Percentiles rank a stretch among this genome's conserved stretches.
These are phyloP conservation scores for Xenopus petersii DNA, from an alignment of 2,797 vertebrate species.

Conservation along the genomic window DNA sequence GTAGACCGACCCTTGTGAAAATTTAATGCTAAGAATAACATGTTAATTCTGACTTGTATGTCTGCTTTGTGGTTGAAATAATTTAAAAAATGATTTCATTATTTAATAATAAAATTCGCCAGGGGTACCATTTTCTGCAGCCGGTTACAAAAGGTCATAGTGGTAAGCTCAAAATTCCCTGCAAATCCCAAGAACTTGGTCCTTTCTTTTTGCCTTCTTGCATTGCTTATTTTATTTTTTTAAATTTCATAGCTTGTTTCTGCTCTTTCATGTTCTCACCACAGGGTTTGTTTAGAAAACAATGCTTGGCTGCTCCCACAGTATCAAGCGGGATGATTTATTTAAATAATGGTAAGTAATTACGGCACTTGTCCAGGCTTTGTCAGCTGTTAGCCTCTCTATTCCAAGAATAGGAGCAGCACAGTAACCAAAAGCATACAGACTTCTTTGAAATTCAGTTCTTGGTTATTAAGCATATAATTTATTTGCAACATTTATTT, in stretches of 20 bases:
- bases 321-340: constrained; percentile 12
- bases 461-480: neutral
- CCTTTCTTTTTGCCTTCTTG: no score
- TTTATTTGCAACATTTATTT: neutral
- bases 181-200: no score
- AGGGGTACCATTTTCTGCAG: no score
- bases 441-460: constrained; percentile 21
- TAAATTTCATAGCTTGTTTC: neutral
- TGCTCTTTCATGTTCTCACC: constrained; percentile 13
- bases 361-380: constrained; percentile 8
- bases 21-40: no score
- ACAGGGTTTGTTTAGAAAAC: constrained; percentile 23
- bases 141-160: no score
- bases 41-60: no score
- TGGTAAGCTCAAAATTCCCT: no score
- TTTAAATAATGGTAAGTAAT: constrained; percentile 15
- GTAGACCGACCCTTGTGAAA: no score
- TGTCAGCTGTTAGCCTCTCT: constrained; percentile 5
- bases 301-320: constrained; percentile 2
- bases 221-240: no score
- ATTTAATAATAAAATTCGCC: no score
- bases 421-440: constrained; percentile 22
- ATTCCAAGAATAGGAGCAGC: constrained; percentile 18
- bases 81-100: no score
- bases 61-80: no score